Evolutionary conservation across 1,140 invertebrate genomes (phyloP).

Genomic region (Macrobrachium rosenbergii): DNA sequence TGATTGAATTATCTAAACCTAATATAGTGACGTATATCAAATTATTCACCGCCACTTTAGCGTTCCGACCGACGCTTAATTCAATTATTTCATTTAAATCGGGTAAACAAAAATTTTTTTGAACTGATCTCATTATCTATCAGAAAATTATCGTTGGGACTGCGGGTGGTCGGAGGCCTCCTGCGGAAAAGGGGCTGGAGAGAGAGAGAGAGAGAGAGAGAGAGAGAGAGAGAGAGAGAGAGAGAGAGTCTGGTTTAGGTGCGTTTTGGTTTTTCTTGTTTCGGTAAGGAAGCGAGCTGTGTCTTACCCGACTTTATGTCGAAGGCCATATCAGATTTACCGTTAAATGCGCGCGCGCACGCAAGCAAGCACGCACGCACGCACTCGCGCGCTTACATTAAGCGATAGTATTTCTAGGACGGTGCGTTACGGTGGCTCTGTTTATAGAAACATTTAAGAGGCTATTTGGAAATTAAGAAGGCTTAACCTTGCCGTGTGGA

Average conservation of each 20-base stretch:
- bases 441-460: no score
- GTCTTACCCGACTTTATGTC: no score
- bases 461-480: no score
- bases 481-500: no score
- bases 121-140: conserved; percentile 39
- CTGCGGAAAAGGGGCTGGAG: neutral
- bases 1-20: conserved; percentile 46
- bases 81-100: conserved; percentile 48
- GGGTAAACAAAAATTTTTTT: conserved; percentile 30
- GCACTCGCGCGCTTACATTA: no score
- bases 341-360: no score
- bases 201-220: conserved; percentile 1
- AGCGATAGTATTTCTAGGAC: no score
- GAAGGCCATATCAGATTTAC: no score
- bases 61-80: conserved; percentile 36
- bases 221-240: conserved; percentile 16
- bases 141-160: conserved; percentile 42
- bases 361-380: no score
- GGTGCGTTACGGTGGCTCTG: no score
- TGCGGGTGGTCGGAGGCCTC: neutral
- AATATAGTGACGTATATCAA: conserved; percentile 34
- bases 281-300: no score
- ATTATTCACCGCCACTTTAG: conserved; percentile 35
- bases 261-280: no score
- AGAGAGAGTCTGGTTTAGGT: neutral